Base-by-base conservation (phyloP, 1,140 invertebrate species). In the Limonius californicus region DNA sequence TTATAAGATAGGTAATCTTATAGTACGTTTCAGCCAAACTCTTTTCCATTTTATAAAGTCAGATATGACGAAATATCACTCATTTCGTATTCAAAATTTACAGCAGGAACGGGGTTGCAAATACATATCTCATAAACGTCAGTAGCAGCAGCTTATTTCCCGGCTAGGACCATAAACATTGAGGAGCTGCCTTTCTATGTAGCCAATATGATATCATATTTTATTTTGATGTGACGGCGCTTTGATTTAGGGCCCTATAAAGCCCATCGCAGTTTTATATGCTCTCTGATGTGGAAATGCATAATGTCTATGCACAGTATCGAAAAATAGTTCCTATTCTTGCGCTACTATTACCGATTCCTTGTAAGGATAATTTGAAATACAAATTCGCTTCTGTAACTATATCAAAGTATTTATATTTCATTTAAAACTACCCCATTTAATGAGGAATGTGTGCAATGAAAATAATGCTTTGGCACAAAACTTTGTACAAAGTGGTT, bases 191-290 rank as follows among this genome's bases (percentile, higher is more conserved):
- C 70, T 68, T 71, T 67, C 67, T 66, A 66, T 67, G 65, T 69
- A 68, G 69, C 70, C 70, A 69, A 73, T 71, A 72, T 72, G 66
- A 70, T 72, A 64, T 64, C 63, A 71, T 73, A 73, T 73, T 73
- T 73, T 72, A 72, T 73, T 72, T 68, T 73, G 71, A 73, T 73
- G 72, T 72, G 72, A 72, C 72, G 62, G 60, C 56, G 56, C 63
- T 68, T 70, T 69, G 69, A 71, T 73, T 73, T 71, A 72, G 66
- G 64, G 62, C 62, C 57, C 68, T 60, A 72, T 72, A 72, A 73
- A 73, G 71, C 64, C 71, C 67, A 65, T 62, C 61, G 61, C 54
- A 61, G 61, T 65, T 69, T 69, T 68, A 66, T 70, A 64, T 67
- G 60, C 64, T 63, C 54, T 59, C 43, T 45, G 30, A 63, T 66